phyloP scores from a whole-genome alignment of 2,888 invertebrate genomes.

The Lymantria monacha region DNA sequence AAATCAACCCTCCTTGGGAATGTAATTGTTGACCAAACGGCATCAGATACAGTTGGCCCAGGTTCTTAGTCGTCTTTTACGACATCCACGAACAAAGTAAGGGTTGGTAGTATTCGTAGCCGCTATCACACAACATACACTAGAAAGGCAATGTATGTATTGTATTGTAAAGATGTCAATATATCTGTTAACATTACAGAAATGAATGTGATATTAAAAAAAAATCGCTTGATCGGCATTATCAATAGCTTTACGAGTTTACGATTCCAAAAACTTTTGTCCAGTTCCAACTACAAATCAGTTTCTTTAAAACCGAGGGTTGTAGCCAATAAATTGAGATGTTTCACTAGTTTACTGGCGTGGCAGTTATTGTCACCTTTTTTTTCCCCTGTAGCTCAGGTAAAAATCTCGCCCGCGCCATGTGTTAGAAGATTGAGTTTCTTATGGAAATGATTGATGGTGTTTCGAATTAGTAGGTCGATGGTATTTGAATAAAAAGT shows the following conservation, averaged over 20 bases:
- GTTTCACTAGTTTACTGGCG: constrained; percentile 67
- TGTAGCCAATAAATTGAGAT: constrained; percentile 73
- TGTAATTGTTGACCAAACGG: too few relatives aligned
- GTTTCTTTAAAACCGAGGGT: constrained; percentile 37
- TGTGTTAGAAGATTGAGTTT: constrained; percentile 61
- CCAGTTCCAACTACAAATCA: constrained; percentile 35
- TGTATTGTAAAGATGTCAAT: too few relatives aligned
- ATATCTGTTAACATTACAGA: neutral
- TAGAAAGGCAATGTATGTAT: too few relatives aligned
- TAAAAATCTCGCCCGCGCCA: constrained; percentile 57
- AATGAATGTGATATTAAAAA: constrained; percentile 10
- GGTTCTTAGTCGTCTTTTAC: too few relatives aligned
- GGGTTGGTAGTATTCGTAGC: too few relatives aligned
- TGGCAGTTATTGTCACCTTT: constrained; percentile 70
- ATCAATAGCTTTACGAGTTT: constrained; percentile 40
- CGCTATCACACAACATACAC: too few relatives aligned
- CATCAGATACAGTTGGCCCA: too few relatives aligned
- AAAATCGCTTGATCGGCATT: constrained; percentile 38
- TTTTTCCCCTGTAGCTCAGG: constrained; percentile 59
- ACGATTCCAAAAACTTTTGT: constrained; percentile 29
- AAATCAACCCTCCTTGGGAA: too few relatives aligned
- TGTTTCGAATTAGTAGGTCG: constrained; percentile 62
- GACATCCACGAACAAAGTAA: too few relatives aligned
- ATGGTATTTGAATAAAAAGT: constrained; percentile 46
- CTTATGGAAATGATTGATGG: constrained; percentile 39